Evolutionary conservation across 2,113 vertebrate species (phyloP), one percentile per base, ranked within the genome.

Genomic region (Neolamprologus ventralis): DNA sequence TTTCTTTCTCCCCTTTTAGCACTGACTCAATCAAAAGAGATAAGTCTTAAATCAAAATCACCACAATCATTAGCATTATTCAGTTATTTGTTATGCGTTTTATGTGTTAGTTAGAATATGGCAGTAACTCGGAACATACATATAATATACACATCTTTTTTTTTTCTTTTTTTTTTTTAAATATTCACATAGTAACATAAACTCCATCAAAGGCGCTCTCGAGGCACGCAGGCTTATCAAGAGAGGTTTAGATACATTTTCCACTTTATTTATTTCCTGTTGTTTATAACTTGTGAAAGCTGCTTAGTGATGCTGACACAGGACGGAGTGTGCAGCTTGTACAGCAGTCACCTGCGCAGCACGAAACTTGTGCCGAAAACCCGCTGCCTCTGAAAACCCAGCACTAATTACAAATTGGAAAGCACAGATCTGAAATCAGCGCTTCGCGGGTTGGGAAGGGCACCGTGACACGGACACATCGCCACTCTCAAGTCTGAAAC

Each of bases 281-380:
- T 63, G 68, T 31, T 75, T 73, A 65, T 31, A 91, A 91, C 80
- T 88, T 87, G 78, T 82, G 31, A 60, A 54, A 87, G 57, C 65
- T 49, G 42, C 68, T 65, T 60, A 51, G 49, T 13, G 10, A 54
- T n/a, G 58, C 37, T 35, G 73, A 78, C 12, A 23, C 79, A 83
- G 71, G 63, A 84, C 55, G 5, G 49, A 21, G 40, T 81, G 82
- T 82, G 6, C 85, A 71, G 80, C 57, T 55, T 19, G 47, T 86
- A n/a, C 81, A 82, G 82, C 85, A n/a, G 63, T 71, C 89, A 88
- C 86, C 89, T 94, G 81, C 58, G 31, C 86, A 47, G 42, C 85
- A 31, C 11, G 6, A 60, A 82, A 60, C 57, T 51, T 6, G 80
- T 28, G 81, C 35, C n/a, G 57, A 83, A 82, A 75, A 85, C 40